A percentile compares a stretch with the other conserved stretches of the same genome.
phyloP scores from a whole-genome alignment of 2,797 vertebrate genomes.

The Gallinago nigripennis region DNA sequence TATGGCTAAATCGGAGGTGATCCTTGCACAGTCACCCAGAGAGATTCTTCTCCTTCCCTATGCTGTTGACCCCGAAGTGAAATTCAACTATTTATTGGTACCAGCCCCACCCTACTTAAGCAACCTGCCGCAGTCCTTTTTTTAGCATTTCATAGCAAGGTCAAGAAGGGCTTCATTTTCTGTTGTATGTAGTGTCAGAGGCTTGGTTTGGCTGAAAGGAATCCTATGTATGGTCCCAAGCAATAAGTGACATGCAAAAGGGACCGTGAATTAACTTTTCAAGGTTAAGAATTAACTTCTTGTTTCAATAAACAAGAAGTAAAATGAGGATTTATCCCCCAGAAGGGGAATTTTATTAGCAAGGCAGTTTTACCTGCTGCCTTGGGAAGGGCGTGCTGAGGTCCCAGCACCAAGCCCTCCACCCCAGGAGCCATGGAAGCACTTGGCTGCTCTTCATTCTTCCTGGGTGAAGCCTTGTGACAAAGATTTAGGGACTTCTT shows the following conservation, averaged over 20 bases:
- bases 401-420: not conserved
- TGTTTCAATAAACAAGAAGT: not conserved
- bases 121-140: not conserved
- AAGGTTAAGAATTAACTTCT: not conserved
- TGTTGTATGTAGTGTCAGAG: fast-evolving
- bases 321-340: not conserved
- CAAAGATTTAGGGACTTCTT: not conserved
- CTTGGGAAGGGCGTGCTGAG: not conserved
- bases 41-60: not conserved
- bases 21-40: not conserved
- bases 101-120: not conserved
- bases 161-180: not conserved
- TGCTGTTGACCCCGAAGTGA: not conserved
- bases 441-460: not conserved
- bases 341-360: fast-evolving
- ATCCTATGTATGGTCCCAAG: not conserved
- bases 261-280: not conserved
- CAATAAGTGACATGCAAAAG: not conserved
- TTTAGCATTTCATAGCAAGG: not conserved
- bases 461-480: not conserved
- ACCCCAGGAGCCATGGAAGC: fast-evolving
- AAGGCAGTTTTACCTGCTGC: not conserved
- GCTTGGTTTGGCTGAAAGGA: not conserved
- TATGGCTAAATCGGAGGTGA: conserved; percentile 30
- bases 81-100: not conserved